A percentile compares a stretch with the other conserved stretches of the same genome.
Conservation (phyloP, 2,113 vertebrate genomes). For the Scortum barcoo region DNA sequence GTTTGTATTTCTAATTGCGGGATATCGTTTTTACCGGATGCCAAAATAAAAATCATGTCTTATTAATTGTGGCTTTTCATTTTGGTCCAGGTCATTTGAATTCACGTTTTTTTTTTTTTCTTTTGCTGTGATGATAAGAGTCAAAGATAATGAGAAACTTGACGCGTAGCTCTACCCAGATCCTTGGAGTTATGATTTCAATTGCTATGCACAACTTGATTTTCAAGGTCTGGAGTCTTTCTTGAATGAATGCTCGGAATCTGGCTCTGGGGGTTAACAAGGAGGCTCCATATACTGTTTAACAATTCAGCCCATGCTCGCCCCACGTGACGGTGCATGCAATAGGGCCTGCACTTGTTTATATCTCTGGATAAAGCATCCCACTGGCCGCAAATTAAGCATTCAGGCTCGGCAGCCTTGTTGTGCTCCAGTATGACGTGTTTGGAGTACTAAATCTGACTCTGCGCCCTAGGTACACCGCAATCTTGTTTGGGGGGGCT, state of each 20-base stretch:
- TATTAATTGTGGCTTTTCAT: conserved; percentile 46
- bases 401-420: conserved; percentile 80
- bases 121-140: conserved; percentile 41
- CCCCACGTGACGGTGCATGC: conserved; percentile 79
- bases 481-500: conserved; percentile 71
- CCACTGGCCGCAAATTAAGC: conserved; percentile 84
- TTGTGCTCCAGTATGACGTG: conserved; percentile 82
- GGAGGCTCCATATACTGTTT: conserved; percentile 78
- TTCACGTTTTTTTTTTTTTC: conserved; percentile 48
- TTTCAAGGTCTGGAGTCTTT: conserved; percentile 76
- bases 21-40: conserved; percentile 13
- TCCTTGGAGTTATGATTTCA: conserved; percentile 73
- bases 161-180: conserved; percentile 33
- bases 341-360: conserved; percentile 81
- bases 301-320: conserved; percentile 77
- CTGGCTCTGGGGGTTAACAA: conserved; percentile 83
- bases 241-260: conserved; percentile 76
- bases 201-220: conserved; percentile 79
- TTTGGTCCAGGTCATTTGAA: conserved; percentile 40
- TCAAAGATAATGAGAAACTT: conserved; percentile 71
- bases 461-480: conserved; percentile 63
- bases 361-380: conserved; percentile 82
- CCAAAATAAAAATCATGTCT: conserved; percentile 17
- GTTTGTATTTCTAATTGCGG: not conserved
- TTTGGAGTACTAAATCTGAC: conserved; percentile 76